Evolutionary conservation across 2,888 invertebrate species (phyloP), one percentile per base, ranked within the genome.

Genomic region (Ypsolopha scabrella): DNA sequence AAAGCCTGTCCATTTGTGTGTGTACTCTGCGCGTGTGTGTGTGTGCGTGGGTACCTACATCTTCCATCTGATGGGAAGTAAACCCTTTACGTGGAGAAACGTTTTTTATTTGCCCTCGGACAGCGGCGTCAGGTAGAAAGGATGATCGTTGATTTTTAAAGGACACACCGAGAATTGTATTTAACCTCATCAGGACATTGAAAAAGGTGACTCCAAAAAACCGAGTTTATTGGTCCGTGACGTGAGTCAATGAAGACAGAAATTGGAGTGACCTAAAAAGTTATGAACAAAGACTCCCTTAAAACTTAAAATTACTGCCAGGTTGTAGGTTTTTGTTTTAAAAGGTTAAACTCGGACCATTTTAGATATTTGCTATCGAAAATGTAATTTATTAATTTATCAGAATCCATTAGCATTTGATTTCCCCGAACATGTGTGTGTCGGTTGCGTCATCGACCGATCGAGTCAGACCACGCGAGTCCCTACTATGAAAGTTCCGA

Each of bases 61-160:
- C 73, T 74, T 77, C 72, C 72, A 69, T 73, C 75, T 75, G 80
- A 86, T 87, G 87, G 88, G 88, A 87, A 88, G 86, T 87, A 80
- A 88, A 88, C 87, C 87, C 87, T 87, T 87, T 86, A 80, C 75
- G 80, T 72, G 71, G 78, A 72, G 82, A 81, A 80, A 81, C 81
- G 73, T 78, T 87, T 87, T 86, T 82, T 87, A 86, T 85, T 82
- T 85, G 87, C 82, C 77, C 77, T 86, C 80, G 87, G 86, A 81
- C 82, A 82, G 78, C 86, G 78, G 77, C 80, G 76, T 79, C 87
- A 88, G 88, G 88, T 88, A 85, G 78, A 81, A 80, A 83, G 79
- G 80, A 85, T 81, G 80, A 81, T 85, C 81, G 81, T 80, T 80
- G 83, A 80, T 83, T 85, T 86, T 86, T 85, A 77, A 79, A 78